These are phyloP conservation scores for Hyperoodon ampullatus DNA, from an alignment of 2,113 vertebrate genomes.

Conservation along the genomic window DNA sequence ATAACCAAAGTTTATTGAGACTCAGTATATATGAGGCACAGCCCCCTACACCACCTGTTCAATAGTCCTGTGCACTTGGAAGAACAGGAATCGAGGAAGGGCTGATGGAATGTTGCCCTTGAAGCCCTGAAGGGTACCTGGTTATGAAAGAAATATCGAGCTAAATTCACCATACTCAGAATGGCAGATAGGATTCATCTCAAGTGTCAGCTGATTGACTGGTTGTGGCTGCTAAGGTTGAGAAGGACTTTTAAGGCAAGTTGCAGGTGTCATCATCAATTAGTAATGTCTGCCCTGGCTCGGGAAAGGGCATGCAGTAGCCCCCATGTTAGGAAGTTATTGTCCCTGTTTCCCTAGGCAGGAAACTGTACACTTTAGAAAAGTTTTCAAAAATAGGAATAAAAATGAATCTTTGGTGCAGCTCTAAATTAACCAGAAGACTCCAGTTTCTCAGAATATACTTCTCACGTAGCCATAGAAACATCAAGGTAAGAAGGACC, in stretches of 20 bases:
- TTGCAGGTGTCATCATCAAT: background rate
- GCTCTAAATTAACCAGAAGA: constrained; percentile 50
- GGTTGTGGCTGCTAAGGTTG: background rate
- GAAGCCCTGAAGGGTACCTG: background rate
- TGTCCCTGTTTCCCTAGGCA: background rate
- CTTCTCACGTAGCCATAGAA: background rate
- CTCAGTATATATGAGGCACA: background rate
- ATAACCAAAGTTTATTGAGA: background rate
- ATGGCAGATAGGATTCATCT: background rate
- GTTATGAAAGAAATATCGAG: constrained; percentile 15
- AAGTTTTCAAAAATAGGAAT: constrained; percentile 16
- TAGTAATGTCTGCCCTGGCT: background rate
- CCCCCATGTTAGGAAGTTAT: background rate
- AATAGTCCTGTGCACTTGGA: background rate
- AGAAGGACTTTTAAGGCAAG: constrained; percentile 12
- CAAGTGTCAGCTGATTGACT: background rate
- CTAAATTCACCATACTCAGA: background rate
- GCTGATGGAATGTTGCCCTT: background rate
- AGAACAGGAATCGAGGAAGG: background rate
- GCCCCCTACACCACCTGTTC: background rate
- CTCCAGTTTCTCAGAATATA: background rate
- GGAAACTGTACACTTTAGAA: background rate
- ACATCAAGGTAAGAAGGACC: constrained; percentile 29
- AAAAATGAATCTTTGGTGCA: constrained; percentile 38
- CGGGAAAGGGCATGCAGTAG: too few relatives aligned